Conservation (phyloP, 2,113 vertebrate species). For the Seriola aureovittata region DNA sequence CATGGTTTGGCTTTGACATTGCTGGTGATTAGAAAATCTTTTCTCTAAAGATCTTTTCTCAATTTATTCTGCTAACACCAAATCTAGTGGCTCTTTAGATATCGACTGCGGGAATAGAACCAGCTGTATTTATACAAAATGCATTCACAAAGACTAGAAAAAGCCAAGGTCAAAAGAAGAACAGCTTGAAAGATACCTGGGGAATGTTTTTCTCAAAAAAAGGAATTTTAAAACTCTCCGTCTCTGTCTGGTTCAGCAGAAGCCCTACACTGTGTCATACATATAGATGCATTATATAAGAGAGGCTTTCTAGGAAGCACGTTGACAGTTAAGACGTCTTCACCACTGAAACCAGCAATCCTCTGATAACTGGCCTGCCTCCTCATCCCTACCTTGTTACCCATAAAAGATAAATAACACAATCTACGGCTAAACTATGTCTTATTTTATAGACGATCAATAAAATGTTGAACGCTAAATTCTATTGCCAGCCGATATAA, state of each 20-base stretch:
- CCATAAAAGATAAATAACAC: slow-evolving; percentile 13
- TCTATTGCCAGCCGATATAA: neutral
- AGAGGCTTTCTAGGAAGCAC: neutral
- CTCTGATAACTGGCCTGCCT: neutral
- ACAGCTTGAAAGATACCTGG: neutral
- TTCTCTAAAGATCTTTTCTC: slow-evolving; percentile 12
- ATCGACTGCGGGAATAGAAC: neutral
- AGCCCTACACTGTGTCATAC: neutral
- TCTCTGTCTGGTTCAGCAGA: neutral
- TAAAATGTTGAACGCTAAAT: slow-evolving; percentile 19
- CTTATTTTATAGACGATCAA: slow-evolving; percentile 7
- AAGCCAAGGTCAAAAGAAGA: slow-evolving; percentile 15
- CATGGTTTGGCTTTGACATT: slow-evolving; percentile 28
- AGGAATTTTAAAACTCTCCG: neutral
- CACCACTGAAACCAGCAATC: neutral
- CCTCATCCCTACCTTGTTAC: neutral
- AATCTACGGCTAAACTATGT: slow-evolving; percentile 13
- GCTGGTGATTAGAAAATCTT: slow-evolving; percentile 22
- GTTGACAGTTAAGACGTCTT: slow-evolving; percentile 7
- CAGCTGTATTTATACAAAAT: neutral
- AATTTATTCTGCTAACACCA: slow-evolving; percentile 1
- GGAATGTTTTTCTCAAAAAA: neutral
- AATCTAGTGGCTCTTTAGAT: slow-evolving; percentile 9
- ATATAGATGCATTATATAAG: neutral
- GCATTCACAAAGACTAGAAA: neutral